phyloP scores from a whole-genome alignment of 2,113 vertebrate genomes.

The Anser brachyrhynchus region DNA sequence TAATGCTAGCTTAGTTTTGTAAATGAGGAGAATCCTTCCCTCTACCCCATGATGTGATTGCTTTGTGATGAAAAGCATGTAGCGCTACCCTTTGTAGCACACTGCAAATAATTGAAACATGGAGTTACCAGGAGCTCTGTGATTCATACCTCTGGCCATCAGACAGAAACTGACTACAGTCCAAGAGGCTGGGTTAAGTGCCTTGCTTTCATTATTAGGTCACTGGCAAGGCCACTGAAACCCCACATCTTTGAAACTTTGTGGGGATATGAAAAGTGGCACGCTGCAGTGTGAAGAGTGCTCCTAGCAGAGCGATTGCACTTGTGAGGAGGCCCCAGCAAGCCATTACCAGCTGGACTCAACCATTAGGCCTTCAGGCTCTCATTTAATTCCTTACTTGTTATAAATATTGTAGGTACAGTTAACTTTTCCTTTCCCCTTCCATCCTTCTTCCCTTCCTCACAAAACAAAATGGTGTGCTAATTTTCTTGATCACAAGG shows the following conservation, averaged over 20 bases:
- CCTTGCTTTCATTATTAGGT: background rate
- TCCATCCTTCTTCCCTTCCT: background rate
- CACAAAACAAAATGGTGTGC: background rate
- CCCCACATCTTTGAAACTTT: background rate
- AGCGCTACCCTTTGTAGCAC: background rate
- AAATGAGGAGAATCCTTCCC: background rate
- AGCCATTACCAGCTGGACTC: rapidly evolving
- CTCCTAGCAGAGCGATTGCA: background rate
- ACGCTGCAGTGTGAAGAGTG: background rate
- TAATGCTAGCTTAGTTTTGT: background rate
- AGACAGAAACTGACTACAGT: background rate
- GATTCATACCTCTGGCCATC: background rate
- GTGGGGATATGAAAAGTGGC: background rate
- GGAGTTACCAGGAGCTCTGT: background rate
- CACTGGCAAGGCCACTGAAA: background rate
- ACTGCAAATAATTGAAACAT: background rate
- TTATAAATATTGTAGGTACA: background rate
- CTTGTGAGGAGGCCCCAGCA: background rate
- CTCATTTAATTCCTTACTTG: background rate
- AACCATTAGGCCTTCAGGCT: background rate
- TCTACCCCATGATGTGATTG: background rate
- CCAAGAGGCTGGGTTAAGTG: background rate
- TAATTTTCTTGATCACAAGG: constrained; percentile 71
- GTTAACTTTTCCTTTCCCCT: background rate
- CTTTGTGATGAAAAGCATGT: background rate